Evolutionary conservation across 2,888 invertebrate genomes (phyloP).

Genomic region (Antheraea assamensis): DNA sequence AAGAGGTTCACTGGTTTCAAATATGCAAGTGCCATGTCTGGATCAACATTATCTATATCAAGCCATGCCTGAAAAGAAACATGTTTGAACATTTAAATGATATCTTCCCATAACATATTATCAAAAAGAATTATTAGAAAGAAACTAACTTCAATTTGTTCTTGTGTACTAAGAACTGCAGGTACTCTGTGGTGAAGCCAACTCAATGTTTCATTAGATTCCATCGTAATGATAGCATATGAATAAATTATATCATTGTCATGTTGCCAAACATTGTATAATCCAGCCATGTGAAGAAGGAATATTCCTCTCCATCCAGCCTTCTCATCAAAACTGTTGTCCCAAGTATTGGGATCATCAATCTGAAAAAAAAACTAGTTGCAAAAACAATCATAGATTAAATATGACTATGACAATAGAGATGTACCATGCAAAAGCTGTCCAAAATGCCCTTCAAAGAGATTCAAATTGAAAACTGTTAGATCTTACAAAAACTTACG

Average conservation of each 20-base stretch:
- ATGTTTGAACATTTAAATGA: neutral
- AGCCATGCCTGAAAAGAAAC: constrained; percentile 85
- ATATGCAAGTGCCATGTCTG: constrained; percentile 76
- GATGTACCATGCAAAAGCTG: too few relatives aligned
- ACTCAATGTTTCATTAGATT: constrained; percentile 84
- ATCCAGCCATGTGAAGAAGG: constrained; percentile 88
- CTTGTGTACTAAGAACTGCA: constrained; percentile 86
- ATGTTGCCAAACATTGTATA: constrained; percentile 87
- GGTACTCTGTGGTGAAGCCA: constrained; percentile 93
- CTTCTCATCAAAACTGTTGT: constrained; percentile 69
- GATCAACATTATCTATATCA: constrained; percentile 79
- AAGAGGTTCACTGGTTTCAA: constrained; percentile 81
- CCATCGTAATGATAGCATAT: constrained; percentile 90
- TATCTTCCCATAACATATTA: neutral
- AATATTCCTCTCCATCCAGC: constrained; percentile 84
- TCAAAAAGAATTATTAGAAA: neutral
- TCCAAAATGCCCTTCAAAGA: too few relatives aligned
- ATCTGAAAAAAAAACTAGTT: constrained; percentile 49
- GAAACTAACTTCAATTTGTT: constrained; percentile 82
- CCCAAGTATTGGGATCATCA: constrained; percentile 82
- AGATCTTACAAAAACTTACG: too few relatives aligned
- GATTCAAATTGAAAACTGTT: too few relatives aligned
- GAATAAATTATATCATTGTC: constrained; percentile 84
- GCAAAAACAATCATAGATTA: too few relatives aligned
- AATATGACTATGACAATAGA: too few relatives aligned